Percentiles rank a stretch among this genome's conserved stretches.
Evolutionary conservation across 2,113 vertebrate species (phyloP).

Genomic region (Tragulus kanchil): DNA sequence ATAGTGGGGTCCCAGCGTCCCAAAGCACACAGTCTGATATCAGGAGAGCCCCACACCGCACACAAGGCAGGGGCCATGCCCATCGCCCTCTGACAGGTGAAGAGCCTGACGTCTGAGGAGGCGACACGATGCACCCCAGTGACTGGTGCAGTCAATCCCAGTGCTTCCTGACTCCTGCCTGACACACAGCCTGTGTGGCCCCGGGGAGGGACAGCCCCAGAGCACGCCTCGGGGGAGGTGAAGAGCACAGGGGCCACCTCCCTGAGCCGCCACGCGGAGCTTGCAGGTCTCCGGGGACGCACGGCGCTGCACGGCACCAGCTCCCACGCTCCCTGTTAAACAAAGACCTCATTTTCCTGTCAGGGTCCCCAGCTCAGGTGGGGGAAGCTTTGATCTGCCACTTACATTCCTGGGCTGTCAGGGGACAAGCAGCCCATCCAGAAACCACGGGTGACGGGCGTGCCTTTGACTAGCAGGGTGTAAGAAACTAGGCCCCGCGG

Average conservation of each 20-base stretch:
- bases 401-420: background rate
- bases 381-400: conserved; percentile 57
- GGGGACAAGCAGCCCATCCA: background rate
- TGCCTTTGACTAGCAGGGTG: conserved; percentile 57
- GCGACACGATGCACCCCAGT: accelerated
- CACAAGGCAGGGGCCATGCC: too few relatives aligned
- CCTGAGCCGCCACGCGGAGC: background rate
- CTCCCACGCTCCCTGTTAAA: background rate
- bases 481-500: background rate
- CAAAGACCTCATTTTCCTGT: conserved; percentile 60
- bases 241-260: accelerated
- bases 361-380: background rate
- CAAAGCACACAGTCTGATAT: accelerated
- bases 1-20: too few relatives aligned
- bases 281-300: background rate
- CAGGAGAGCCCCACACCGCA: background rate
- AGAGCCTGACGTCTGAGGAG: background rate
- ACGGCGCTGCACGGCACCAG: background rate
- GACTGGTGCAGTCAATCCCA: background rate
- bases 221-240: background rate
- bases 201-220: background rate
- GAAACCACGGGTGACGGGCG: background rate
- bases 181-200: background rate
- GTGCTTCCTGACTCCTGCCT: accelerated
- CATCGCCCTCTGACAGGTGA: background rate